A percentile compares a stretch with the other conserved stretches of the same genome.
phyloP scores from a whole-genome alignment of 2,888 invertebrate genomes.

The Cephus nigrinus region DNA sequence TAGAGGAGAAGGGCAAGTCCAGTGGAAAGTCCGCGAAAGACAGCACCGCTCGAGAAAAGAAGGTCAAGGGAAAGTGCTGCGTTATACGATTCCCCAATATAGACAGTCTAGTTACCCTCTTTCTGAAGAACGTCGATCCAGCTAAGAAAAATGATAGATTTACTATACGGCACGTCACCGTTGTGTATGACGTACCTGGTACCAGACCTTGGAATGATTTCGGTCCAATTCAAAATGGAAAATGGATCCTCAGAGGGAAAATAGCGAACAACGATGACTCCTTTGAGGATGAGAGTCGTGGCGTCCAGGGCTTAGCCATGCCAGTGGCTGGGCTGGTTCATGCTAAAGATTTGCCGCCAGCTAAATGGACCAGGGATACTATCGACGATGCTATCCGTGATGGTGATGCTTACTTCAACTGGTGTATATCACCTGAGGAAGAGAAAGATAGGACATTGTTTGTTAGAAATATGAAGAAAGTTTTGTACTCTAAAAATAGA shows the following conservation, averaged over 20 bases:
- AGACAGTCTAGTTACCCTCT: constrained; percentile 35
- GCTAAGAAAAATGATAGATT: constrained; percentile 52
- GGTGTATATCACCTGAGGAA: constrained; percentile 51
- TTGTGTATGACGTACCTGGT: constrained; percentile 52
- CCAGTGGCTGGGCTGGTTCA: constrained; percentile 62
- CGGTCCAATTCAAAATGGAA: constrained; percentile 40
- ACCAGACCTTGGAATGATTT: constrained; percentile 53
- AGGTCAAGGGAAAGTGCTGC: constrained; percentile 51
- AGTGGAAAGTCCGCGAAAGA: constrained; percentile 15
- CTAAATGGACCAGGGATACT: constrained; percentile 56
- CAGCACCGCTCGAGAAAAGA: constrained; percentile 18
- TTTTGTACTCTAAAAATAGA: constrained; percentile 58
- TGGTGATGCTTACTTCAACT: constrained; percentile 65
- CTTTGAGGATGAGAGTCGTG: constrained; percentile 59
- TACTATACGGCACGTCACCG: constrained; percentile 42
- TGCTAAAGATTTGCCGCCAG: constrained; percentile 50
- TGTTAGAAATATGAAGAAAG: constrained; percentile 59
- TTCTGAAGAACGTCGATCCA: constrained; percentile 45
- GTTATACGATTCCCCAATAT: constrained; percentile 47
- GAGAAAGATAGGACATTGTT: constrained; percentile 49
- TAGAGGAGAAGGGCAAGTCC: constrained; percentile 36
- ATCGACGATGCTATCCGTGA: constrained; percentile 64
- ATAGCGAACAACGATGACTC: constrained; percentile 46
- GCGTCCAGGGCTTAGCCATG: constrained; percentile 66
- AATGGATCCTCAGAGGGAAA: constrained; percentile 52